phyloP scores from a whole-genome alignment of 2,797 vertebrate species.

The Falco cherrug region DNA sequence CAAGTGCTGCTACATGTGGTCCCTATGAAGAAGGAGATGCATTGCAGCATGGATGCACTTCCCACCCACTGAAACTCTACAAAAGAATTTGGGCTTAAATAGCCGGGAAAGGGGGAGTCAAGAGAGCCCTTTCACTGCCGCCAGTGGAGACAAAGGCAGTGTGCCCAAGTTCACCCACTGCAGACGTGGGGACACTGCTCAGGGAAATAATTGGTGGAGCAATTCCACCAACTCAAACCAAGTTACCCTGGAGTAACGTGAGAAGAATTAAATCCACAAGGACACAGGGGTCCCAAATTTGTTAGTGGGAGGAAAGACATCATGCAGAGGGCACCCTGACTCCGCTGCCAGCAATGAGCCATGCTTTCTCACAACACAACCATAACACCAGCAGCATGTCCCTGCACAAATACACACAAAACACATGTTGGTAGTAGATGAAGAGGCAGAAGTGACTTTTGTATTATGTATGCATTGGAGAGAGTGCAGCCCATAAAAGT shows the following conservation, averaged over 20 bases:
- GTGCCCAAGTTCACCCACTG: neutral
- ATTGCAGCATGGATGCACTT: neutral
- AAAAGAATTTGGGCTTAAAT: neutral
- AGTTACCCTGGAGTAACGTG: neutral
- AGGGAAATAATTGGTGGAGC: fast-evolving
- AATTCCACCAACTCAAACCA: neutral
- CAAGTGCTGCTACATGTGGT: neutral
- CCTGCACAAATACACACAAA: neutral
- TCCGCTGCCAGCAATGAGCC: fast-evolving
- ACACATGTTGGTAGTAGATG: no score
- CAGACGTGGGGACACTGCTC: neutral
- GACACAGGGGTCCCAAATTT: no score
- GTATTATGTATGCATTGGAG: neutral
- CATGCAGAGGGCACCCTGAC: neutral
- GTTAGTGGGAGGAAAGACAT: fast-evolving
- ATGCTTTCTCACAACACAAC: neutral
- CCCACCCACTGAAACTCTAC: neutral
- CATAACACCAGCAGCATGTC: fast-evolving
- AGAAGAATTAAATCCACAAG: neutral
- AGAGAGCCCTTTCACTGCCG: neutral
- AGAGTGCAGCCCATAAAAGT: neutral
- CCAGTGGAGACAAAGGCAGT: neutral
- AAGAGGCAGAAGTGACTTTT: neutral
- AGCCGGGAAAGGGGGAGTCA: neutral
- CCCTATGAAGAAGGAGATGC: neutral